Percentiles rank a stretch among this genome's conserved stretches.
phyloP scores from a whole-genome alignment of 2,113 vertebrate genomes.

The Stegostoma tigrinum region DNA sequence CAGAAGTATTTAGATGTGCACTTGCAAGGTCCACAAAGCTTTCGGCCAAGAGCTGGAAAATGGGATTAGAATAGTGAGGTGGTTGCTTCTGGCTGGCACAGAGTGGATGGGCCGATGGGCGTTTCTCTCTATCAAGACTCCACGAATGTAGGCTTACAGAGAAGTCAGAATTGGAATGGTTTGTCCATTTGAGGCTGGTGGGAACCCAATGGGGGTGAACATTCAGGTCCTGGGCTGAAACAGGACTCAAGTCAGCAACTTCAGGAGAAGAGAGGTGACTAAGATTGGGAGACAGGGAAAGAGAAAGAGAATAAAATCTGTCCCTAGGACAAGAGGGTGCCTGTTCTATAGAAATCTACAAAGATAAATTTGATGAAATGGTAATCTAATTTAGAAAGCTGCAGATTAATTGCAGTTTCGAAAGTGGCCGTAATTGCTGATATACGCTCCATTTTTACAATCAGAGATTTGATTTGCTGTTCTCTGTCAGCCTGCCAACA shows the following conservation, averaged over 20 bases:
- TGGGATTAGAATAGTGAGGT: too few species aligned
- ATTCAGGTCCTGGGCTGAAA: not conserved
- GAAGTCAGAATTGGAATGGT: not conserved
- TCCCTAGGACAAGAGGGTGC: not conserved
- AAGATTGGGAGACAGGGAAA: not conserved
- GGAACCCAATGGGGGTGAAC: not conserved
- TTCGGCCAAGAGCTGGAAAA: too few species aligned
- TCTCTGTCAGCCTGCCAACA: conserved; percentile 3
- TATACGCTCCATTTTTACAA: not conserved
- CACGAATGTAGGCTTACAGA: too few species aligned
- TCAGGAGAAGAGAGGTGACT: not conserved
- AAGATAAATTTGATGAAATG: conserved; percentile 44
- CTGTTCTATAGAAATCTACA: not conserved
- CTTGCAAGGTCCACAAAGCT: too few species aligned
- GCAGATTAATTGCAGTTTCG: conserved; percentile 41
- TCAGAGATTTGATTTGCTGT: not conserved
- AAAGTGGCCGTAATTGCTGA: conserved; percentile 28
- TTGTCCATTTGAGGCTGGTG: not conserved
- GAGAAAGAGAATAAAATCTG: not conserved
- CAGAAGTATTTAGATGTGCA: too few species aligned
- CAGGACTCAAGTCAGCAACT: not conserved
- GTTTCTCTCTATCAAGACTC: too few species aligned
- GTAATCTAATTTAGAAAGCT: conserved; percentile 40
- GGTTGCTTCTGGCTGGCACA: too few species aligned
- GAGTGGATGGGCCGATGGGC: too few species aligned